Percentiles rank a stretch among this genome's conserved stretches.
Conservation (phyloP, 2,888 invertebrate genomes). For the Andrena haemorrhoa region DNA sequence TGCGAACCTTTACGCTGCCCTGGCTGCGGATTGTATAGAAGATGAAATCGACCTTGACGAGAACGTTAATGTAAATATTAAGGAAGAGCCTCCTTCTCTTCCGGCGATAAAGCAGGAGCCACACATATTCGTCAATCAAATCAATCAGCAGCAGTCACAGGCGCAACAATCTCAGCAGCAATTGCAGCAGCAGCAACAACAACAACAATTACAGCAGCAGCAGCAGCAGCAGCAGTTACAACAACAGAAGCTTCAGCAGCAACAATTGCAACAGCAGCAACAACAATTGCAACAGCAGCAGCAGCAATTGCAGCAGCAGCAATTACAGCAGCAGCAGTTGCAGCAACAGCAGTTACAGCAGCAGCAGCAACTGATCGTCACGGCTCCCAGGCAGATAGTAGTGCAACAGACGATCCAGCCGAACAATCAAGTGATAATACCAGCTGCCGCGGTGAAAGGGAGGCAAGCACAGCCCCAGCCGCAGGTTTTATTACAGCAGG, state of each 20-base stretch:
- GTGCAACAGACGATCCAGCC: conserved; percentile 83
- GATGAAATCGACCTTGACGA: conserved; percentile 89
- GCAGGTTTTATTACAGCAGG: conserved; percentile 82
- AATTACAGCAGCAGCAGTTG: conserved; percentile 48
- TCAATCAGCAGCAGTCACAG: conserved; percentile 53
- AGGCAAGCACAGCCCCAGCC: conserved; percentile 77
- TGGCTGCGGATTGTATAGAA: conserved; percentile 93
- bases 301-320: conserved; percentile 49
- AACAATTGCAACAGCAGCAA: conserved; percentile 26
- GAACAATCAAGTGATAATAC: conserved; percentile 82
- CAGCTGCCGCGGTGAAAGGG: conserved; percentile 77
- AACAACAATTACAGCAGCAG: conserved; percentile 26
- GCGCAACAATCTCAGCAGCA: conserved; percentile 29
- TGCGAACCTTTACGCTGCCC: conserved; percentile 93
- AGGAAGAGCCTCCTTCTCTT: conserved; percentile 70
- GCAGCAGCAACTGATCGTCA: conserved; percentile 83
- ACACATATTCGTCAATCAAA: conserved; percentile 69
- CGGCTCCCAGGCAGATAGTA: conserved; percentile 86
- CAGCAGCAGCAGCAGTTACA: conserved; percentile 27
- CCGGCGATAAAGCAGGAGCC: conserved; percentile 72
- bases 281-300: conserved; percentile 39
- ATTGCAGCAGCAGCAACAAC: conserved; percentile 35
- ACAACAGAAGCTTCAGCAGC: conserved; percentile 28
- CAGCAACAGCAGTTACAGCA: conserved; percentile 77
- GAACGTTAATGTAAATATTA: conserved; percentile 66